Conservation (phyloP, 1,140 invertebrate genomes). For the Rhopalosiphum maidis region DNA sequence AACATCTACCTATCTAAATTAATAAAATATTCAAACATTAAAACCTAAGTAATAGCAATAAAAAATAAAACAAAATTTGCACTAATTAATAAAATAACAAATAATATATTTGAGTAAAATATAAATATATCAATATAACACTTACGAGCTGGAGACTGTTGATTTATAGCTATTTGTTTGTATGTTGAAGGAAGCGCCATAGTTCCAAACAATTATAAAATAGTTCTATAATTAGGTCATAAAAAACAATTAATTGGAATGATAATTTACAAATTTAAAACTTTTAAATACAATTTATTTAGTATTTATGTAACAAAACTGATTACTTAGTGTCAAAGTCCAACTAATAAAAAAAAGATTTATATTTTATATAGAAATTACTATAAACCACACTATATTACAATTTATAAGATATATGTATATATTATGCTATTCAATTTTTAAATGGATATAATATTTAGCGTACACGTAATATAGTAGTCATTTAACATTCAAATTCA, state of each 20-base stretch:
- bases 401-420: not conserved
- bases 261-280: not conserved
- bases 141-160: constrained; percentile 59
- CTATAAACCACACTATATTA: not conserved
- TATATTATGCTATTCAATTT: not conserved
- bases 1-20: not conserved
- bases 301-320: not conserved
- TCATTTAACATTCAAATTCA: not conserved
- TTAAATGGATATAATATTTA: not conserved
- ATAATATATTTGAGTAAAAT: not conserved
- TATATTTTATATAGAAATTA: not conserved
- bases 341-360: not conserved
- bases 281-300: not conserved
- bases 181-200: constrained; percentile 60
- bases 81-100: not conserved
- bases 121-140: not conserved
- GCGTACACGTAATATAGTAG: too few relatives aligned
- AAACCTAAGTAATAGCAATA: not conserved
- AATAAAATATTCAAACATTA: not conserved
- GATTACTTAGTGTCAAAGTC: not conserved
- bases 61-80: not conserved
- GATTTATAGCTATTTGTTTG: constrained; percentile 59
- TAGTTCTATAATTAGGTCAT: not conserved
- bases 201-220: not conserved
- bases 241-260: not conserved